Evolutionary conservation across 2,113 vertebrate species (phyloP).

Genomic region (Synodontis membranacea): DNA sequence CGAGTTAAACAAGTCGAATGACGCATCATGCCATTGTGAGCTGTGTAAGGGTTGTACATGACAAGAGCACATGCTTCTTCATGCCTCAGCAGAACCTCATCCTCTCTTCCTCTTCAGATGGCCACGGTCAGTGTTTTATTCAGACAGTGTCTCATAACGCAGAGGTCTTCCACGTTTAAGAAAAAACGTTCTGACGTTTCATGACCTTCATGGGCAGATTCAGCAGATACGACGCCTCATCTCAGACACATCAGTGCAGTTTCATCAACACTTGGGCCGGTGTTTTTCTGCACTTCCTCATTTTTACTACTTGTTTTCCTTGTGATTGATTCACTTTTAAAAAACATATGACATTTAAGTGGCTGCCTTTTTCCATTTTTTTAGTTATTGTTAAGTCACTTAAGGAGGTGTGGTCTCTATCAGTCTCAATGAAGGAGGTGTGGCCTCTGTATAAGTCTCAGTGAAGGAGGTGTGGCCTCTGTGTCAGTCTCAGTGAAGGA

Average conservation of each 20-base stretch:
- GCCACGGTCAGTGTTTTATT: background rate
- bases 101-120: background rate
- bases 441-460: background rate
- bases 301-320: background rate
- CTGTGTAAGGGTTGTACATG: background rate
- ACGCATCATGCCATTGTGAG: background rate
- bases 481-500: background rate
- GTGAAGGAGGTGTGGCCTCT: background rate
- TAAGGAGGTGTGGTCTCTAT: background rate
- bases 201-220: conserved; percentile 1
- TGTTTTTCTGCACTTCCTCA: conserved; percentile 12
- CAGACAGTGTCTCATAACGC: conserved; percentile 20
- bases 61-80: background rate
- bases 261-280: background rate
- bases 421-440: background rate
- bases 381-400: background rate
- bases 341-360: background rate
- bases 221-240: background rate
- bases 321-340: background rate
- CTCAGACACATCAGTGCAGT: background rate
- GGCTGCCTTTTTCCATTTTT: background rate
- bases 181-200: conserved; percentile 1
- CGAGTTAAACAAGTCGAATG: background rate
- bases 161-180: background rate
- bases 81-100: background rate